Conservation (phyloP, 2,113 vertebrate genomes). For the Otocyon megalotis region DNA sequence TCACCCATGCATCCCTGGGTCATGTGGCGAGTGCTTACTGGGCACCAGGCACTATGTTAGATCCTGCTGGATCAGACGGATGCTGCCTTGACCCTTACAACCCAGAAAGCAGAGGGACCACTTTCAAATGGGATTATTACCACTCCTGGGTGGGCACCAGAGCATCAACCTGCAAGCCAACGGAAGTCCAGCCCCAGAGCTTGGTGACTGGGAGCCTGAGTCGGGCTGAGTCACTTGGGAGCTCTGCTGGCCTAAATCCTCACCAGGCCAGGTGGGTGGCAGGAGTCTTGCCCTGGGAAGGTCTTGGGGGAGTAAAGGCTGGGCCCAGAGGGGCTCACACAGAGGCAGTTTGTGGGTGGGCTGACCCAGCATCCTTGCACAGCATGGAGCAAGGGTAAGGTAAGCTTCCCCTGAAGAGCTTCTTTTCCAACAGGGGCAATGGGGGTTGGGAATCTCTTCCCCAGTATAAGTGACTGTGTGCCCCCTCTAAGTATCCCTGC, state of each 20-base stretch:
- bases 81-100: neutral
- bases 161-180: neutral
- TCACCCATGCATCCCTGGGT: fast-evolving
- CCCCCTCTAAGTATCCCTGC: neutral
- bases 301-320: too few relatives aligned
- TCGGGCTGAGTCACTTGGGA: neutral
- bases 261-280: fast-evolving
- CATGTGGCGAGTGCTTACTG: too few relatives aligned
- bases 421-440: neutral
- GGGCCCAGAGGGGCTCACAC: fast-evolving
- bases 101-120: neutral
- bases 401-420: neutral
- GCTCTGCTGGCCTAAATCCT: neutral
- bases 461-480: neutral
- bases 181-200: neutral
- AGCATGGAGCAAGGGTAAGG: neutral
- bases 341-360: neutral
- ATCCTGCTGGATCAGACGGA: neutral
- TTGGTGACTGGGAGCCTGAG: neutral
- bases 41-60: neutral
- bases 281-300: neutral
- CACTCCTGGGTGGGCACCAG: neutral
- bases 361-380: neutral
- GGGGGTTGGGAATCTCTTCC: neutral
- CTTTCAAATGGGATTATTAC: neutral